Percentiles rank a stretch among this genome's conserved stretches.
Evolutionary conservation across 2,113 vertebrate genomes (phyloP).

Genomic region (Maccullochella peelii): DNA sequence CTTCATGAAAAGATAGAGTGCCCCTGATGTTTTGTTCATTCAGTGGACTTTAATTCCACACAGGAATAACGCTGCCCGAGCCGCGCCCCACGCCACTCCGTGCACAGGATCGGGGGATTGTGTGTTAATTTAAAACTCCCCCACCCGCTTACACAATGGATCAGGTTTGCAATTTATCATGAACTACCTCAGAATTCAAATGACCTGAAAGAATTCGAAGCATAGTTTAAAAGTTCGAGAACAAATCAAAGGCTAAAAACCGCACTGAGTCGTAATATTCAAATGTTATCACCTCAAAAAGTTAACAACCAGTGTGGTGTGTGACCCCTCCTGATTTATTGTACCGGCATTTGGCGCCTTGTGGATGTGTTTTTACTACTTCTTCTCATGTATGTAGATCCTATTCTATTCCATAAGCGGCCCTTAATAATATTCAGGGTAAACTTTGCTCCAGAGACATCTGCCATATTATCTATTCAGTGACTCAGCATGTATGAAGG

Average conservation of each 20-base stretch:
- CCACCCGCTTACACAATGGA: constrained; percentile 34
- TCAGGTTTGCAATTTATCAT: constrained; percentile 48
- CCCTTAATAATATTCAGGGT: constrained; percentile 50
- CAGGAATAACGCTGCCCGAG: constrained; percentile 6
- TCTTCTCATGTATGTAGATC: constrained; percentile 42
- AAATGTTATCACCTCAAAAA: constrained; percentile 24
- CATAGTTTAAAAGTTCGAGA: background rate
- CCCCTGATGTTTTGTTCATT: constrained; percentile 55
- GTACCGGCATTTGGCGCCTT: background rate
- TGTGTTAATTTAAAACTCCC: constrained; percentile 47
- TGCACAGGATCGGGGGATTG: constrained; percentile 46
- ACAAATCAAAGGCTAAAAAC: background rate
- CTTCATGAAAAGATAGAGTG: constrained; percentile 51
- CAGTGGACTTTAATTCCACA: constrained; percentile 56
- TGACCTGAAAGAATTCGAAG: background rate
- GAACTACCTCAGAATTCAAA: constrained; percentile 35
- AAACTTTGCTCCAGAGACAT: constrained; percentile 62
- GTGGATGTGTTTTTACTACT: constrained; percentile 13
- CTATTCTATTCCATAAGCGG: constrained; percentile 15
- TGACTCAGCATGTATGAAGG: constrained; percentile 69
- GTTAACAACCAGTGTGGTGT: constrained; percentile 6
- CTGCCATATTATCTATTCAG: constrained; percentile 56
- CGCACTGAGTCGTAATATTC: constrained; percentile 22
- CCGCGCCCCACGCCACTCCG: background rate
- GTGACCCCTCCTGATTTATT: constrained; percentile 43